Base-by-base conservation (phyloP, 2,113 vertebrate species). In the pig (Sus scrofa) region DNA sequence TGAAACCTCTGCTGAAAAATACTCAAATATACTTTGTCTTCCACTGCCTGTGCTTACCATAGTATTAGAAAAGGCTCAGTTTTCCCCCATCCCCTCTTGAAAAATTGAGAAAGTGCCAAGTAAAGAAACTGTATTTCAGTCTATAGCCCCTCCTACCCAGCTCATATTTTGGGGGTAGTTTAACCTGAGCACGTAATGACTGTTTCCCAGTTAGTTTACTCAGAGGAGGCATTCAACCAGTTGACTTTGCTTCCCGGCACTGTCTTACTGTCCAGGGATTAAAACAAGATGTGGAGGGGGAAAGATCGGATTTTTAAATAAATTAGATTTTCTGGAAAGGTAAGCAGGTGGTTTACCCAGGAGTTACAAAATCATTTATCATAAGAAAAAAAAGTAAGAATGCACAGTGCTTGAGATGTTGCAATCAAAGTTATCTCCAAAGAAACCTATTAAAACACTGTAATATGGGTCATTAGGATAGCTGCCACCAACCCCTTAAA, bases 401-500 rank as follows among this genome's bases (percentile, higher is more conserved):
- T 95, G 97, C 86, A 91, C 50, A 89, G 91, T 68, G 88, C 95
- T 98, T 97, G 95, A 96, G 97, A 97, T 86, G 96, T 77, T 67
- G 6, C 77, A 98, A 98, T 98, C 97, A 97, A 99, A 98, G 97
- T 98, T 98, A 98, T 98, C 97, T 98, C 98, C 98, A 97, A 98
- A 97, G 98, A 98, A 99, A 97, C 96, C 98, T 98, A 99, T 99
- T 99, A 99, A 98, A 98, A 98, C 97, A 98, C 94, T 97, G 97
- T 97, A 98, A 98, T 97, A 88, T 0, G 79, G 98, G 94, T 98
- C 98, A 99, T 98, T 98, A 98, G 96, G 98, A 98, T 96, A 98
- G 94, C 98, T 98, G 98, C 98, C 98, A 98, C 96, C 98, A 98
- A 96, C 91, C 96, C 81, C 97, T 98, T 98, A 98, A 98, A 98